Conservation (phyloP, 2,113 vertebrate species). For the Misgurnus mizolepis region DNA sequence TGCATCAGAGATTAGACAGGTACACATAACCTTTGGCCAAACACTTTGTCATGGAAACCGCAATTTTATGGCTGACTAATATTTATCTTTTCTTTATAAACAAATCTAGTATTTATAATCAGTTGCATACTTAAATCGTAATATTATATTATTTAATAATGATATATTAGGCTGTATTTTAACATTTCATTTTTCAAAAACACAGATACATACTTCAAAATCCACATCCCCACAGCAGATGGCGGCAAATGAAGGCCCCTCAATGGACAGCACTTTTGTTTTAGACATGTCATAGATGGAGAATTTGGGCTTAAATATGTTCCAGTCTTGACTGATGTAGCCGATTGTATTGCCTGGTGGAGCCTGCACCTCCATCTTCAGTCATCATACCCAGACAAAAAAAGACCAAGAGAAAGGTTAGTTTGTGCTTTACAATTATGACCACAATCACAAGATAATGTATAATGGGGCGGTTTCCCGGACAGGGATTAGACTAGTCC, state of each 20-base stretch:
- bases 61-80: no score
- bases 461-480: no score
- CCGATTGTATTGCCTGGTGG: conserved; percentile 73
- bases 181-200: not conserved
- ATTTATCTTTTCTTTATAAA: no score
- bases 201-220: conserved; percentile 69
- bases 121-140: no score
- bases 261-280: conserved; percentile 65
- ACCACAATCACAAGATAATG: no score
- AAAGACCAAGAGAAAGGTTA: not conserved
- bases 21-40: conserved; percentile 13
- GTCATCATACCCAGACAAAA: not conserved
- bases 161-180: no score
- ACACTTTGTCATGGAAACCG: no score
- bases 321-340: conserved; percentile 75
- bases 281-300: conserved; percentile 69
- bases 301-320: conserved; percentile 74
- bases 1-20: conserved; percentile 50
- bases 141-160: no score
- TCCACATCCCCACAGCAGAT: conserved; percentile 75
- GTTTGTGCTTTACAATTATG: not conserved
- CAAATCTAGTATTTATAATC: no score
- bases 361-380: conserved; percentile 75
- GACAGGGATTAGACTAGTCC: no score
- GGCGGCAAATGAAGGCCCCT: conserved; percentile 71